Conservation (phyloP, 92 coral and sea anemone genomes). For the Zoanthus gigantus region DNA sequence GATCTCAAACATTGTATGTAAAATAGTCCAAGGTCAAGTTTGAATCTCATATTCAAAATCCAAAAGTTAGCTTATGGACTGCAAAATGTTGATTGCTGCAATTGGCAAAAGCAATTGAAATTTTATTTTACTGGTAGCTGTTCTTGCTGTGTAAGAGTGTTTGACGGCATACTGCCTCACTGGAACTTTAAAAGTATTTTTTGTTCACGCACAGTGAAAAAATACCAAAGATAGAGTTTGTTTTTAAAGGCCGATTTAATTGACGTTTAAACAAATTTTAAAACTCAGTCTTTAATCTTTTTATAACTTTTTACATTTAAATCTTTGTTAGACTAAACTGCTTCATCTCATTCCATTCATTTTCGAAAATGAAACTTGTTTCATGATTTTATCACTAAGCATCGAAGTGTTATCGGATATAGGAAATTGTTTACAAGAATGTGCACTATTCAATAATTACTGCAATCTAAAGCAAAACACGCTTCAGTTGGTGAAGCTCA, state of each 20-base stretch:
- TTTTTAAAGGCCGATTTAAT: neutral
- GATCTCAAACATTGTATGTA: too few relatives aligned
- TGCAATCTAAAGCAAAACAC: neutral
- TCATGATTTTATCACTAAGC: neutral
- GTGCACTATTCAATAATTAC: neutral
- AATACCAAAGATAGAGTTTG: neutral
- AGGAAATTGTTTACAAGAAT: neutral
- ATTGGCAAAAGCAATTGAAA: neutral
- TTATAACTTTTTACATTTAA: too few relatives aligned
- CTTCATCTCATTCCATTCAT: too few relatives aligned
- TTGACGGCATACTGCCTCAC: neutral
- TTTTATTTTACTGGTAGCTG: neutral
- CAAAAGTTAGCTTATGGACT: neutral
- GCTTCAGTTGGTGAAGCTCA: neutral
- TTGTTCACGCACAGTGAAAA: neutral
- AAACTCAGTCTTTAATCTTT: too few relatives aligned
- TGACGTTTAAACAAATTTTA: neutral
- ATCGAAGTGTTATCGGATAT: neutral
- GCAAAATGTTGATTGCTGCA: neutral
- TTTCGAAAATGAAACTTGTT: neutral
- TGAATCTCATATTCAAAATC: neutral
- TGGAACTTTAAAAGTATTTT: neutral
- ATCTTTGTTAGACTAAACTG: too few relatives aligned
- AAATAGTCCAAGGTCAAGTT: neutral
- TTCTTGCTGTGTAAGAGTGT: neutral